Evolutionary conservation across 2,797 vertebrate genomes (phyloP).

Genomic region (Morelia viridis): DNA sequence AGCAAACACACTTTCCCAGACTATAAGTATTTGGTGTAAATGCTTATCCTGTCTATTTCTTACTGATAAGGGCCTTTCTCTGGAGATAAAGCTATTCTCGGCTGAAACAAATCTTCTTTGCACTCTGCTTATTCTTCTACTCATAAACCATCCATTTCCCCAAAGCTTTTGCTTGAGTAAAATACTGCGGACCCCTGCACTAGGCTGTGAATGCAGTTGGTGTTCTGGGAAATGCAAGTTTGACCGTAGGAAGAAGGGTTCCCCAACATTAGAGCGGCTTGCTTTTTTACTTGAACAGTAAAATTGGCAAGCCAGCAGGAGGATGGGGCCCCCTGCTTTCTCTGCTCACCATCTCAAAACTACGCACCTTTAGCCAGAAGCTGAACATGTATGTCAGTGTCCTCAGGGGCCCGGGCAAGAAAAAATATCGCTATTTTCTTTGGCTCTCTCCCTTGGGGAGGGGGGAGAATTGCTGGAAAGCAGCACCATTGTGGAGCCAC

Average conservation of each 20-base stretch:
- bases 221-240: not conserved
- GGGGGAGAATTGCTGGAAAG: constrained; percentile 21
- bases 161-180: not conserved
- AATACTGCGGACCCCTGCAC: not conserved
- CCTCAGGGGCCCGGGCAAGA: constrained; percentile 1
- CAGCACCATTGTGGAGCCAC: constrained; percentile 39
- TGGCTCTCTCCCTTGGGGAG: constrained; percentile 35
- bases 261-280: not conserved
- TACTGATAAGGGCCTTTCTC: not conserved
- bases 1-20: not conserved
- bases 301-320: not conserved
- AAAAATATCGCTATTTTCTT: constrained; percentile 50
- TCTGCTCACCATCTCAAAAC: not conserved
- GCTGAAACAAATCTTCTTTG: not conserved
- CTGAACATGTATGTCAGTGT: not conserved
- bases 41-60: not conserved
- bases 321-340: not conserved
- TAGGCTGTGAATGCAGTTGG: not conserved
- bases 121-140: not conserved
- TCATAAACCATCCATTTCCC: not conserved
- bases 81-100: not conserved
- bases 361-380: not conserved
- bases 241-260: not conserved
- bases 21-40: not conserved
- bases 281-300: not conserved